phyloP scores from a whole-genome alignment of 2,113 vertebrate species.

The Plotosus lineatus region DNA sequence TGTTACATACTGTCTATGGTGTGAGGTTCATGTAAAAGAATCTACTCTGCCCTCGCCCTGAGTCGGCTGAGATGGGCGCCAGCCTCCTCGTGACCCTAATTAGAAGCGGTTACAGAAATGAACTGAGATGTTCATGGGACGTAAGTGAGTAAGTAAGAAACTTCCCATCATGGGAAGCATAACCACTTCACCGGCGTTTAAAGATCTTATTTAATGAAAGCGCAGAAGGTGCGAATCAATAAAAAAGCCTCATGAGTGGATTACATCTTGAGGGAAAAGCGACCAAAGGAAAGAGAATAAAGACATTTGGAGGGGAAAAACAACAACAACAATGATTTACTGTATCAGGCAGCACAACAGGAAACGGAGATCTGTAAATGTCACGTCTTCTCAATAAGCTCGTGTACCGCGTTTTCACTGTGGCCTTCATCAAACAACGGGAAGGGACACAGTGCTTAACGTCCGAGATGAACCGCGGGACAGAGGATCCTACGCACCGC shows the following conservation, averaged over 20 bases:
- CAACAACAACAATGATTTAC: background rate
- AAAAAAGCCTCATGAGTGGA: slow-evolving; percentile 6
- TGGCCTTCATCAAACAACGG: slow-evolving; percentile 9
- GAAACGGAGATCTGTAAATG: slow-evolving; percentile 36
- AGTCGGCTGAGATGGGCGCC: too few relatives aligned
- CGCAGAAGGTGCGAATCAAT: slow-evolving; percentile 13
- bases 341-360: background rate
- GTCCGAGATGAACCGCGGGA: background rate
- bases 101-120: too few relatives aligned
- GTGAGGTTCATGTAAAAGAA: too few relatives aligned
- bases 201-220: slow-evolving; percentile 23
- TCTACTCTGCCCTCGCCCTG: too few relatives aligned
- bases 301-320: background rate
- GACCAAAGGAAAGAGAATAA: background rate
- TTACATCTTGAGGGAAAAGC: background rate
- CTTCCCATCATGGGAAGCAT: background rate
- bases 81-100: too few relatives aligned
- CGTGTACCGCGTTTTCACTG: background rate
- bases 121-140: too few relatives aligned
- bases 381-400: slow-evolving; percentile 43
- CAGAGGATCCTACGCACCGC: background rate
- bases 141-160: too few relatives aligned
- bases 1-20: too few relatives aligned
- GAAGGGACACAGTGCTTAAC: background rate
- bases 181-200: slow-evolving; percentile 5